Percentiles rank a stretch among this genome's conserved stretches.
These are phyloP conservation scores for Drosophila navojoa DNA, from an alignment of 1,140 invertebrate genomes.

Conservation along the genomic window DNA sequence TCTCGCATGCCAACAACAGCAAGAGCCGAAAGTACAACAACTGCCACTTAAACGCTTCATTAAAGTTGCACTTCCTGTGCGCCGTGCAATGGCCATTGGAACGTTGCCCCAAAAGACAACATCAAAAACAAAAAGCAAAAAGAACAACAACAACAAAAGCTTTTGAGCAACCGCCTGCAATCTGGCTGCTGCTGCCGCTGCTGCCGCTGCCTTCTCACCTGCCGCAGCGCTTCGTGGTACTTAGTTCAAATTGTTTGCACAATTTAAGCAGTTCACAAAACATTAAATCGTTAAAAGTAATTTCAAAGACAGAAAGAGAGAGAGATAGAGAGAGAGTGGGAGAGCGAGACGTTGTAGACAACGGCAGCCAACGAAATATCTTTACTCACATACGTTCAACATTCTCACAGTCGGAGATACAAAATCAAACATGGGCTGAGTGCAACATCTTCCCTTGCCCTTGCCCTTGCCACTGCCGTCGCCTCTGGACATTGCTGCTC, in stretches of 20 bases:
- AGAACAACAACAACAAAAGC: constrained; percentile 67
- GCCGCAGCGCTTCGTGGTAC: constrained; percentile 59
- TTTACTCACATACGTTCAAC: constrained; percentile 47
- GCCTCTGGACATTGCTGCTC: constrained; percentile 4
- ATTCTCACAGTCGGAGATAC: constrained; percentile 57
- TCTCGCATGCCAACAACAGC: constrained; percentile 17
- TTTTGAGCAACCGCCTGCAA: constrained; percentile 50
- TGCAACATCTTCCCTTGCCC: constrained; percentile 9
- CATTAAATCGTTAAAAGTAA: constrained; percentile 79
- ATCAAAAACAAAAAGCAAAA: constrained; percentile 55
- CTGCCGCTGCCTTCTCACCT: constrained; percentile 9
- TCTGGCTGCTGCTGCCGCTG: not conserved
- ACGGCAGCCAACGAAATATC: constrained; percentile 39
- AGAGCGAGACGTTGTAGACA: constrained; percentile 11
- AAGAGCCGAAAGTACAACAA: constrained; percentile 40
- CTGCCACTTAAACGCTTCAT: constrained; percentile 79
- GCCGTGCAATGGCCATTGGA: constrained; percentile 16
- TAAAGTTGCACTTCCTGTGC: constrained; percentile 78
- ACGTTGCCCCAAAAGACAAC: constrained; percentile 49
- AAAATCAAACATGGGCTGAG: constrained; percentile 38
- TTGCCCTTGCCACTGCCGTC: constrained; percentile 8
- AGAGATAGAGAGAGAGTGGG: constrained; percentile 25
- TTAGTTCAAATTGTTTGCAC: constrained; percentile 81
- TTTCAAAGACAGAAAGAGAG: constrained; percentile 27
- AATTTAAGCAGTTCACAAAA: constrained; percentile 81